Evolutionary conservation across 2,888 invertebrate genomes (phyloP).

Genomic region (Acleris emargana): DNA sequence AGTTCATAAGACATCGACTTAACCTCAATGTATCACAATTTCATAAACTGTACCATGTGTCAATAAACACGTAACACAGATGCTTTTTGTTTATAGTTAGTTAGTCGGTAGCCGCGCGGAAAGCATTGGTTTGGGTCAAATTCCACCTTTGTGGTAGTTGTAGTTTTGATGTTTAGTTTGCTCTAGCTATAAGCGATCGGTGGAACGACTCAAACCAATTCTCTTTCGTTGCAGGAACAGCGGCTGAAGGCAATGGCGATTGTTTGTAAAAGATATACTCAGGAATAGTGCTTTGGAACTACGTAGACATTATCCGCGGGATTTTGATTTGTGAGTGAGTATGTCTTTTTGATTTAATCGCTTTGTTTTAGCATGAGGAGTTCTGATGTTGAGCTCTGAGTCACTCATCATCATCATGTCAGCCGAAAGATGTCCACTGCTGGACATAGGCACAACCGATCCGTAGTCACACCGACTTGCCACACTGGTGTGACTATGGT

Average conservation of each 20-base stretch:
- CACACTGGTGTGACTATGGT: too few relatives aligned
- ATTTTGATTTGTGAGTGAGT: constrained; percentile 3
- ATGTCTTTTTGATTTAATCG: too few relatives aligned
- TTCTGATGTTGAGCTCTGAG: too few relatives aligned
- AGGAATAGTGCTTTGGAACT: not conserved
- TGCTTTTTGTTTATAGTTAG: constrained; percentile 3
- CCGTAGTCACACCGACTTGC: too few relatives aligned
- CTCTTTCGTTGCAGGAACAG: constrained; percentile 64
- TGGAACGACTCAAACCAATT: constrained; percentile 71
- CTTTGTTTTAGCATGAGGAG: too few relatives aligned
- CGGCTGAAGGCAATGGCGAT: constrained; percentile 36
- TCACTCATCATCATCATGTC: too few relatives aligned
- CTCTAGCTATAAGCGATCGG: constrained; percentile 45
- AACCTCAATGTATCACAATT: not conserved
- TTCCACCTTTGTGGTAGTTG: constrained; percentile 58
- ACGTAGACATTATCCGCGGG: not conserved
- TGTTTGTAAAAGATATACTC: not conserved
- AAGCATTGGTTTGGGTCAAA: constrained; percentile 74
- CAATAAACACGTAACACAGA: constrained; percentile 1
- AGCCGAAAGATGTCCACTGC: too few relatives aligned
- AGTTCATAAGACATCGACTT: too few relatives aligned
- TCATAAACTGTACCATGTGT: not conserved
- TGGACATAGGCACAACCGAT: too few relatives aligned
- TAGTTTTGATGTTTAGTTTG: constrained; percentile 43
- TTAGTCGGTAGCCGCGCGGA: constrained; percentile 41